These are phyloP conservation scores for Drosophila mojavensis DNA, from an alignment of 1,140 invertebrate species.

Conservation along the genomic window DNA sequence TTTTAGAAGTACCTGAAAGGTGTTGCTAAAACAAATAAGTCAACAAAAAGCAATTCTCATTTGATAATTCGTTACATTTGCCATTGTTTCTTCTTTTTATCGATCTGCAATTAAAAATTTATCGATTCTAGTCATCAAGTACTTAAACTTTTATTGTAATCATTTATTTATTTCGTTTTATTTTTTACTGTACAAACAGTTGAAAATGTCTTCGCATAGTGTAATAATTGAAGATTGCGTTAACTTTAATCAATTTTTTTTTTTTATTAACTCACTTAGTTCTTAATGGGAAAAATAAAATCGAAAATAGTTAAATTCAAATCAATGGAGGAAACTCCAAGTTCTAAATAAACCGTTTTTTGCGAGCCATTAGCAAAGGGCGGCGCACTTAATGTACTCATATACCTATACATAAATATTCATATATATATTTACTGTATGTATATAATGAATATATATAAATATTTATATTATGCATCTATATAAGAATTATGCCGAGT, in stretches of 20 bases:
- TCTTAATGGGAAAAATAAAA: slow-evolving; percentile 13
- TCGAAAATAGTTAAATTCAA: slow-evolving; percentile 41
- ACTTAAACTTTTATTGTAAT: slow-evolving; percentile 2
- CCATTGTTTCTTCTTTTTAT: slow-evolving; percentile 20
- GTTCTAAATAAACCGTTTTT: slow-evolving; percentile 29
- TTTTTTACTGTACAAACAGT: slow-evolving; percentile 15
- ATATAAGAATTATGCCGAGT: slow-evolving; percentile 29
- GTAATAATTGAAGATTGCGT: slow-evolving; percentile 22
- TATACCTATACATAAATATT: slow-evolving; percentile 12
- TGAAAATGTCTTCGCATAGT: slow-evolving; percentile 36
- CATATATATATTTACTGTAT: slow-evolving; percentile 3
- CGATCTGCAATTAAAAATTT: slow-evolving; percentile 6
- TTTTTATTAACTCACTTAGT: slow-evolving; percentile 17
- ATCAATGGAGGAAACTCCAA: slow-evolving; percentile 7
- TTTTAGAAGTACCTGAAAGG: slow-evolving; percentile 61
- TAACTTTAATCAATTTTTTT: slow-evolving; percentile 17
- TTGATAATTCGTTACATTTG: slow-evolving; percentile 26
- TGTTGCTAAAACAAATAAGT: slow-evolving; percentile 37
- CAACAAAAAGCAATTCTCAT: slow-evolving; percentile 32
- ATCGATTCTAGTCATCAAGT: slow-evolving; percentile 40
- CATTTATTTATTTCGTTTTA: not conserved
- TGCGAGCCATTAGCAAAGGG: not conserved
- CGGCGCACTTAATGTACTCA: slow-evolving; percentile 20
- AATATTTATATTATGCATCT: slow-evolving; percentile 5
- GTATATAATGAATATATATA: slow-evolving; percentile 10